Percentiles rank a stretch among this genome's conserved stretches.
Evolutionary conservation across 1,140 invertebrate genomes (phyloP).

Genomic region (Grapholita molesta): DNA sequence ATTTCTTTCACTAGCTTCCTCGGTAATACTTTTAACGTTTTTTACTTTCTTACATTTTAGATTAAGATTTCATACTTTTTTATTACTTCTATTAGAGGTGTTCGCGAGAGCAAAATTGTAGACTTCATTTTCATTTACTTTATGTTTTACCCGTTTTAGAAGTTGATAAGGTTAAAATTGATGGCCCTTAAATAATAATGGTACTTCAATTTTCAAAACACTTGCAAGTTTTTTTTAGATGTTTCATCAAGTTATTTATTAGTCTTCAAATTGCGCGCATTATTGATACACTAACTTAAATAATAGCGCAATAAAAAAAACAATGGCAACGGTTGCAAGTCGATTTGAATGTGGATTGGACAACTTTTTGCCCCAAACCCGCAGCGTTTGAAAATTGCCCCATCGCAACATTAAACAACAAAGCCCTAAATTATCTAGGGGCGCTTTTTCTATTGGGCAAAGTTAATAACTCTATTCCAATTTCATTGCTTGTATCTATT

Average conservation of each 20-base stretch:
- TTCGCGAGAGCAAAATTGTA: no score
- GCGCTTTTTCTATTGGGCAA: background rate
- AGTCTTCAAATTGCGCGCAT: no score
- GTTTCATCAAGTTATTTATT: no score
- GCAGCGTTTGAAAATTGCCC: background rate
- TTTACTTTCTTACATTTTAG: background rate
- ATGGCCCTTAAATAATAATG: no score
- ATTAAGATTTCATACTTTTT: background rate
- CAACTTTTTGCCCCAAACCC: background rate
- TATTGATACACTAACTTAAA: background rate
- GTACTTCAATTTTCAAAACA: no score
- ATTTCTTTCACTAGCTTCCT: no score
- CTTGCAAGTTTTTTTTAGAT: no score
- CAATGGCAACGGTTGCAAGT: background rate
- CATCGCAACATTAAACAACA: conserved; percentile 10
- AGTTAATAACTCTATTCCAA: conserved; percentile 16
- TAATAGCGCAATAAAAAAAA: background rate
- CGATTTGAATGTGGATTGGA: background rate
- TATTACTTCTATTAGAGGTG: no score
- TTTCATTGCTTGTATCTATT: conserved; percentile 22
- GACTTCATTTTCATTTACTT: no score
- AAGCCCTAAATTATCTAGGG: conserved; percentile 13
- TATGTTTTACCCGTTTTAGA: no score
- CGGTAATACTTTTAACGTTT: background rate
- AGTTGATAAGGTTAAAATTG: no score